phyloP scores from a whole-genome alignment of 2,888 invertebrate genomes.

The Tigriopus californicus region DNA sequence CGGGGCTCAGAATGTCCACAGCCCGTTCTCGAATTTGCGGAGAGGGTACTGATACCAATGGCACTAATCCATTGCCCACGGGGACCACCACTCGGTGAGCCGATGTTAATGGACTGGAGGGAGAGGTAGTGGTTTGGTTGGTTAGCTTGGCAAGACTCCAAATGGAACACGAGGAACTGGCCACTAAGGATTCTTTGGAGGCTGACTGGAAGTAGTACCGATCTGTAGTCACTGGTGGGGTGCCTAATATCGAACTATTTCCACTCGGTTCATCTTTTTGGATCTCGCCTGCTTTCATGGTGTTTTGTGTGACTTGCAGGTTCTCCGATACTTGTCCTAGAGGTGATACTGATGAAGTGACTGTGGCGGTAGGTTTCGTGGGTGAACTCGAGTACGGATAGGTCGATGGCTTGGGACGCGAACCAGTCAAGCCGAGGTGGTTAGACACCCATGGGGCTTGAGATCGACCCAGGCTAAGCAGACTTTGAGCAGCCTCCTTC shows the following conservation, averaged over 20 bases:
- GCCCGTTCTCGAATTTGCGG: conserved; percentile 18
- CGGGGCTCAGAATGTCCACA: conserved; percentile 38
- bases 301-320: neutral
- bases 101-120: no score
- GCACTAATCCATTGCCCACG: neutral
- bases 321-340: neutral
- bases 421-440: no score
- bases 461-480: conserved; percentile 42
- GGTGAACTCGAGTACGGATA: conserved; percentile 9
- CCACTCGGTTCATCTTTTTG: neutral
- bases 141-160: neutral
- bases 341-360: neutral
- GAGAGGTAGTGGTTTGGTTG: neutral
- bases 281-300: neutral
- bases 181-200: neutral
- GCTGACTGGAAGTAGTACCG: no score
- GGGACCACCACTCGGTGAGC: no score
- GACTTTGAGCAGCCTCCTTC: conserved; percentile 65
- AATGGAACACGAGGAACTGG: neutral
- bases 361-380: conserved; percentile 27
- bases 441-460: neutral
- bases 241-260: neutral
- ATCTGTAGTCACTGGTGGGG: neutral
- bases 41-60: no score
- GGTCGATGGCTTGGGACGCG: no score